Evolutionary conservation across 2,888 invertebrate genomes (phyloP), one percentile per base, ranked within the genome.

Genomic region (Apeira syringaria): DNA sequence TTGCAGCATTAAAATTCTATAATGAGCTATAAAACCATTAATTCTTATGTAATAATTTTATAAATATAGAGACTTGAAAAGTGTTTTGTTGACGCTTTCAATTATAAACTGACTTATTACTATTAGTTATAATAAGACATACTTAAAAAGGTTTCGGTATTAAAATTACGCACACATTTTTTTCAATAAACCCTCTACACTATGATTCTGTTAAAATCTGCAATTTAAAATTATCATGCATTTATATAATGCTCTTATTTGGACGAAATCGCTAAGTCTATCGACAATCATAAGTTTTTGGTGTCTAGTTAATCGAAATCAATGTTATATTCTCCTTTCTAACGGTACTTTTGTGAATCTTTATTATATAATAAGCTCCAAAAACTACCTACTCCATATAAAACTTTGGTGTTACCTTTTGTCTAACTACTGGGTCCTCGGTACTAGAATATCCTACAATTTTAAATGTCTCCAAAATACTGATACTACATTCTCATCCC

Each of bases 401-500:
- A 76, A 76, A 83, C 78, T 78, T 87, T 86, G 88, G 88, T 87
- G 87, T 88, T 68, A 68, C 64, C n/a, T 65, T 71, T 76, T 69
- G 59, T 74, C 79, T 86, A 85, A 68, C 84, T 88, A 88, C 73
- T 81, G 82, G 83, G 79, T 82, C 82, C 79, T 68, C 64, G 57
- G 68, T 70, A 66, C 58, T 59, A 61, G 48, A 67, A 68, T 77
- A 79, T 64, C 62, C 81, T 85, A 82, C 60, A 48, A 59, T 70
- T 76, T 61, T 78, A 86, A 80, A 69, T 62, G 73, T 75, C 65
- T 87, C 84, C 77, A 87, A 88, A 88, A 88, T 87, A 87, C 79
- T 73, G 84, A 73, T 61, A 65, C 80, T 81, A 84, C 80, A 74
- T 69, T 73, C 70, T 71, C 49, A 58, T 81, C 69, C 67, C 78